phyloP scores from a whole-genome alignment of 2,797 vertebrate species.

The Rhinichthys osculus region DNA sequence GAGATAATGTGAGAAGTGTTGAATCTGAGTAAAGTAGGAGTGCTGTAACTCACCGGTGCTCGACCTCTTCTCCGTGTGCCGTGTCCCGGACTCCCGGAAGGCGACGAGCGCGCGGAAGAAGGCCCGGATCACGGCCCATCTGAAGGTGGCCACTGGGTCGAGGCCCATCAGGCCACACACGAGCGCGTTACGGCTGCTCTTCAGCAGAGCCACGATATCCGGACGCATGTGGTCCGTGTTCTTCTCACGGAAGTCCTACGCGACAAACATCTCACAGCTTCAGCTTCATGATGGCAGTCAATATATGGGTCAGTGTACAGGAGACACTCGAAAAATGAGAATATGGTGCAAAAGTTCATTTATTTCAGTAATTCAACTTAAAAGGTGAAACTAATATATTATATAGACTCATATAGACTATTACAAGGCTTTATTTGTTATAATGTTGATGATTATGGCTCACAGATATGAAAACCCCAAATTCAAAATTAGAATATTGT shows the following conservation, averaged over 20 bases:
- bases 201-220: slow-evolving; percentile 93
- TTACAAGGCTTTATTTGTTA: too few species aligned
- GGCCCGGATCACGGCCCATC: slow-evolving; percentile 93
- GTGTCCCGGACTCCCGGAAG: slow-evolving; percentile 90
- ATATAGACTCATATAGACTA: too few species aligned
- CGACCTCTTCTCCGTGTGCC: slow-evolving; percentile 83
- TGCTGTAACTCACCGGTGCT: slow-evolving; percentile 76
- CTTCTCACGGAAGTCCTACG: slow-evolving; percentile 97
- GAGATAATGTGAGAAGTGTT: too few species aligned
- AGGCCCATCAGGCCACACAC: slow-evolving; percentile 95
- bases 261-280: background rate
- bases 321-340: too few species aligned
- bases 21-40: too few species aligned
- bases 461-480: too few species aligned
- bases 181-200: slow-evolving; percentile 94
- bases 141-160: slow-evolving; percentile 93
- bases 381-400: too few species aligned
- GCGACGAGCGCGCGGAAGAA: slow-evolving; percentile 93
- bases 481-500: too few species aligned
- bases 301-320: too few species aligned
- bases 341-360: too few species aligned
- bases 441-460: too few species aligned
- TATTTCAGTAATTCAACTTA: too few species aligned
- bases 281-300: background rate
- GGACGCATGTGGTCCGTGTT: slow-evolving; percentile 99